A percentile compares a stretch with the other conserved stretches of the same genome.
phyloP scores from a whole-genome alignment of 2,888 invertebrate genomes.

The Copidosoma aretas region DNA sequence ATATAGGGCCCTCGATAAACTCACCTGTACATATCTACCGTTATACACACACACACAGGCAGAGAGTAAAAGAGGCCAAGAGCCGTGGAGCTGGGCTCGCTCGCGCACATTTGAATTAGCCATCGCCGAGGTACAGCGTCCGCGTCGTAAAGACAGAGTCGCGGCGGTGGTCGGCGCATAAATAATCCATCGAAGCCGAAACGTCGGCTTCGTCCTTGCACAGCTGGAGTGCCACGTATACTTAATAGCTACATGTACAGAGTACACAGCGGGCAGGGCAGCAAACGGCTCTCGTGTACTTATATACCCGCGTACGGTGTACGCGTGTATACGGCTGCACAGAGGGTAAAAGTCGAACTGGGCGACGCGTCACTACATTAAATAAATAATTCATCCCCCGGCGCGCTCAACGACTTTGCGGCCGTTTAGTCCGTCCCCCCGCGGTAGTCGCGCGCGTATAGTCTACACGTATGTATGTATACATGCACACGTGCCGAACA shows the following conservation, averaged over 20 bases:
- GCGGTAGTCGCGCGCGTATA: not conserved
- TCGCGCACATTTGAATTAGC: conserved; percentile 26
- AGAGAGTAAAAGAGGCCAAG: too few species aligned
- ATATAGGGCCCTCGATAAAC: too few species aligned
- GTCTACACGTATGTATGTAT: not conserved
- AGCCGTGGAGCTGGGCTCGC: not conserved
- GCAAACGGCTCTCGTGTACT: too few species aligned
- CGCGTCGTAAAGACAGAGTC: conserved; percentile 18
- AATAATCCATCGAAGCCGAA: conserved; percentile 29
- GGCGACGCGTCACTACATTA: conserved; percentile 29
- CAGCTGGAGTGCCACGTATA: too few species aligned
- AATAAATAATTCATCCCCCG: conserved; percentile 36
- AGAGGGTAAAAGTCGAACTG: conserved; percentile 1
- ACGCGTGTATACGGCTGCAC: not conserved
- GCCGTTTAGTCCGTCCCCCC: conserved; percentile 17
- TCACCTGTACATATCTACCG: too few species aligned
- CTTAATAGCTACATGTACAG: too few species aligned
- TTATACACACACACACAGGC: too few species aligned
- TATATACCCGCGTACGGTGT: not conserved
- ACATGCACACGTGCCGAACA: not conserved
- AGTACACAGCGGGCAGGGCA: too few species aligned
- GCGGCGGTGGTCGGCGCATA: conserved; percentile 1
- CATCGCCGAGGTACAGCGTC: not conserved
- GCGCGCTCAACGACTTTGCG: conserved; percentile 21
- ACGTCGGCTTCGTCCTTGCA: too few species aligned